A percentile compares a stretch with the other conserved stretches of the same genome.
Evolutionary conservation across 1,140 invertebrate species (phyloP).

Genomic region (Drosophila bocki): DNA sequence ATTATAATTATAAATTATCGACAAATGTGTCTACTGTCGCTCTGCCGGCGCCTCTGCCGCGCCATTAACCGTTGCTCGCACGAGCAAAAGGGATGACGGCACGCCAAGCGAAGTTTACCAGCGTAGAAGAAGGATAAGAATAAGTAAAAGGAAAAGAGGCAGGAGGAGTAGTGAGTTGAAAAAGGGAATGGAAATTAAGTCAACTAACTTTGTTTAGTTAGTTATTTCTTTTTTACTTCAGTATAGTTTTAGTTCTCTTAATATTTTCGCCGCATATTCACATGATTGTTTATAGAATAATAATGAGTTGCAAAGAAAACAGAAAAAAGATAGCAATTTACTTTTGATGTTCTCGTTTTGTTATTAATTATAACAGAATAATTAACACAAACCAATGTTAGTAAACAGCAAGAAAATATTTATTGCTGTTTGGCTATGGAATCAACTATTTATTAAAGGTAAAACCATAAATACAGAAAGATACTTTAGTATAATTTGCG

Average conservation of each 20-base stretch:
- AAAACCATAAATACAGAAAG: background rate
- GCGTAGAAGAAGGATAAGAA: conserved; percentile 3
- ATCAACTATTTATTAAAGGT: background rate
- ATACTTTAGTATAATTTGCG: conserved; percentile 39
- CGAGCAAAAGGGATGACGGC: conserved; percentile 20
- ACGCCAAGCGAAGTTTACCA: conserved; percentile 19
- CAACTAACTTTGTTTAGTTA: conserved; percentile 9
- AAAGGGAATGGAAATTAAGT: conserved; percentile 7
- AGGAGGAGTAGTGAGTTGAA: background rate
- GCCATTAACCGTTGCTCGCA: conserved; percentile 23
- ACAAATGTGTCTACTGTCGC: conserved; percentile 30
- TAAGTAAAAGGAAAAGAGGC: background rate
- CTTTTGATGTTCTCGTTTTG: background rate
- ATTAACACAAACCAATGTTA: background rate
- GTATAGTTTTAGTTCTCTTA: conserved; percentile 1
- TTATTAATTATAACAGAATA: background rate
- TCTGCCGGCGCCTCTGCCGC: conserved; percentile 26
- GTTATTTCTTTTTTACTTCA: conserved; percentile 9
- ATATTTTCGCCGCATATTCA: conserved; percentile 4
- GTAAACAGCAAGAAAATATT: background rate
- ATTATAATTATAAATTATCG: too few relatives aligned
- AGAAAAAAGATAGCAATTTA: background rate
- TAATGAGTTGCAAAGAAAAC: background rate
- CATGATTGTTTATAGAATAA: conserved; percentile 1
- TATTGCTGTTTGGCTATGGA: background rate